phyloP scores from a whole-genome alignment of 1,140 invertebrate species.

The Spodoptera frugiperda region DNA sequence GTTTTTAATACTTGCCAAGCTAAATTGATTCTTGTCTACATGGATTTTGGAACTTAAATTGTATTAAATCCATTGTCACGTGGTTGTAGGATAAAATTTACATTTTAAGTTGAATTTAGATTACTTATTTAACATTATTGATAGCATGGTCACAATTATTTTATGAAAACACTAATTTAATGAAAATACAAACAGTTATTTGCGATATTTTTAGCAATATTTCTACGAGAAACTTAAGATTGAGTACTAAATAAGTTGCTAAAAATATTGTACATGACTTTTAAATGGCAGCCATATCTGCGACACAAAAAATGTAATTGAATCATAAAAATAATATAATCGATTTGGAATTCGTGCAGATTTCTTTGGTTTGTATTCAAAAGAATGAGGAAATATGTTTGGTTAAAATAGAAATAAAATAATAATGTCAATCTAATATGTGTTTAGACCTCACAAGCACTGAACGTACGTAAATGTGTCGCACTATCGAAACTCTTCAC shows the following conservation, averaged over 20 bases:
- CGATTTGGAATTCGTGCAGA: too few relatives aligned
- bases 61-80: constrained; percentile 12
- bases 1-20: neutral
- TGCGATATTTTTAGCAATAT: too few relatives aligned
- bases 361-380: too few relatives aligned
- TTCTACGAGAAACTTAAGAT: too few relatives aligned
- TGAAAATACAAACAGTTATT: neutral
- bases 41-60: neutral
- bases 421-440: neutral
- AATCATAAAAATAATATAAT: too few relatives aligned
- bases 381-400: too few relatives aligned
- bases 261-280: too few relatives aligned
- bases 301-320: too few relatives aligned
- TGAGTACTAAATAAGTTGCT: too few relatives aligned
- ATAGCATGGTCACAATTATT: neutral
- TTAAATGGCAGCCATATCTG: too few relatives aligned
- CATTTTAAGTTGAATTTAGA: constrained; percentile 12
- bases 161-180: neutral
- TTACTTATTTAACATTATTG: constrained; percentile 20
- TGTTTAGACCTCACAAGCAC: constrained; percentile 16
- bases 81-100: constrained; percentile 15
- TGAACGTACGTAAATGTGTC: constrained; percentile 7
- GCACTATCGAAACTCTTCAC: constrained; percentile 30
- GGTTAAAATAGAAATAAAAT: neutral
- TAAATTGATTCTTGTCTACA: neutral